These are phyloP conservation scores for Lycia hirtaria DNA, from an alignment of 2,888 invertebrate genomes.

Conservation along the genomic window DNA sequence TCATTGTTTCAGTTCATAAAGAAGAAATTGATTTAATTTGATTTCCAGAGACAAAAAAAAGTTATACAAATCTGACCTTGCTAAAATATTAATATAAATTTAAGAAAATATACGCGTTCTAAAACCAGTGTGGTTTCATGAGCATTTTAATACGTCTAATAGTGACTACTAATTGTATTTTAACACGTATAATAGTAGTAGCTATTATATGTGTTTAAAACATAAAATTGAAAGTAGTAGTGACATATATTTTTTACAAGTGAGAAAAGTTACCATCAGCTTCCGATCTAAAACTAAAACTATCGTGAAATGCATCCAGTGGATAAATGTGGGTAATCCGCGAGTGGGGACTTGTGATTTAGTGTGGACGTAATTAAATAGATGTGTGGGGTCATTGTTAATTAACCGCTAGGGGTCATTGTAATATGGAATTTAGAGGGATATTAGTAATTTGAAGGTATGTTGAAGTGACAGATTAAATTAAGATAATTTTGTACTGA, in stretches of 20 bases:
- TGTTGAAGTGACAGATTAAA: background rate
- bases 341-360: slow-evolving; percentile 20
- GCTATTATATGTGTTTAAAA: no score
- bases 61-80: no score
- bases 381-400: slow-evolving; percentile 4
- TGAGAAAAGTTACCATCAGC: background rate
- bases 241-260: background rate
- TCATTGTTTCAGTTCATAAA: no score
- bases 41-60: no score
- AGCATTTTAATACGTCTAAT: background rate
- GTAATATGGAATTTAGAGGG: background rate
- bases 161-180: no score
- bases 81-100: no score
- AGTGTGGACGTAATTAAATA: slow-evolving; percentile 15
- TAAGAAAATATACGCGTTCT: no score
- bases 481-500: no score
- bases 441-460: slow-evolving; percentile 6
- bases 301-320: slow-evolving; percentile 21
- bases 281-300: slow-evolving; percentile 14
- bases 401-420: slow-evolving; percentile 8
- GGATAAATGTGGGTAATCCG: slow-evolving; percentile 23
- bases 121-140: no score
- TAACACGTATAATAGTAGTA: no score
- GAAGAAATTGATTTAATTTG: no score
- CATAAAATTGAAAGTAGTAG: background rate